Conservation (phyloP, 1,140 invertebrate genomes). For the Heliconius eleuchia region DNA sequence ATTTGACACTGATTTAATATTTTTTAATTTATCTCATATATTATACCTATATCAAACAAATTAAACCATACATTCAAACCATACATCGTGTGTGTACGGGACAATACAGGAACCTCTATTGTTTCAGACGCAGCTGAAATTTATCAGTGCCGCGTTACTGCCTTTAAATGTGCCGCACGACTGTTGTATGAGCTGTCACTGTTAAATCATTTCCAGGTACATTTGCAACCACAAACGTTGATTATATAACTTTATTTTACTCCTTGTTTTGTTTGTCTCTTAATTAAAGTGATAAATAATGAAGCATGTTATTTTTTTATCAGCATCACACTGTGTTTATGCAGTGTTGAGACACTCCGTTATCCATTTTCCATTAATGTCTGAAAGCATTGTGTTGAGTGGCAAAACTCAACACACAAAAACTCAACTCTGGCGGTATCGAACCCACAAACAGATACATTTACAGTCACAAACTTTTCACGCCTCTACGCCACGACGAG, state of each 20-base stretch:
- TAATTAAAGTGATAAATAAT: neutral
- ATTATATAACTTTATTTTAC: constrained; percentile 18
- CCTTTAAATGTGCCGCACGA: constrained; percentile 33
- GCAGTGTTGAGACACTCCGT: too few relatives aligned
- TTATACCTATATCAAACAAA: constrained; percentile 24
- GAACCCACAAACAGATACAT: too few relatives aligned
- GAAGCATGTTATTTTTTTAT: neutral
- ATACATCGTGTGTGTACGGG: constrained; percentile 26
- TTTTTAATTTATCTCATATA: neutral
- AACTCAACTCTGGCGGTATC: too few relatives aligned
- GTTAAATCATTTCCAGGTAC: constrained; percentile 33
- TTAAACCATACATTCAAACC: constrained; percentile 18
- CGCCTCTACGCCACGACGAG: too few relatives aligned
- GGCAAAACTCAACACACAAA: too few relatives aligned
- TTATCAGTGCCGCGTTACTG: constrained; percentile 31
- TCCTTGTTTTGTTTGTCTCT: constrained; percentile 2
- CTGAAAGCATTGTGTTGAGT: too few relatives aligned
- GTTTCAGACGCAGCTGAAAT: constrained; percentile 34
- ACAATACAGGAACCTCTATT: constrained; percentile 30
- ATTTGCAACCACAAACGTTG: constrained; percentile 7
- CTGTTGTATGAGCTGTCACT: constrained; percentile 23
- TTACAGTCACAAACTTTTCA: too few relatives aligned
- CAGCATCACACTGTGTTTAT: too few relatives aligned
- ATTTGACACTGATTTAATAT: too few relatives aligned
- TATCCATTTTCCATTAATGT: too few relatives aligned